These are phyloP conservation scores for Pocillopora grandis DNA, from an alignment of 92 coral and sea anemone genomes.

Conservation along the genomic window DNA sequence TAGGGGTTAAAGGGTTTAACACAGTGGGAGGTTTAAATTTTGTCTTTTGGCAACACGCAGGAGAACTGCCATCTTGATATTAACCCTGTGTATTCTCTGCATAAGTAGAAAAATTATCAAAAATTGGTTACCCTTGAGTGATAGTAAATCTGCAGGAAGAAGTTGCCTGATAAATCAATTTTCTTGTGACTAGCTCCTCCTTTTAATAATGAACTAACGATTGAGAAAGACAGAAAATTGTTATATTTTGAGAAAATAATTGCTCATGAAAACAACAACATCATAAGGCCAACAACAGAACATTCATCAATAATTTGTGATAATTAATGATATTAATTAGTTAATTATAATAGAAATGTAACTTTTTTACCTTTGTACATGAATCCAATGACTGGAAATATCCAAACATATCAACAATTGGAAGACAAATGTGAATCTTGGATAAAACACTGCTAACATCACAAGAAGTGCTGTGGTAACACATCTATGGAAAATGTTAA, in stretches of 20 bases:
- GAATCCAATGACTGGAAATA: conserved; percentile 94
- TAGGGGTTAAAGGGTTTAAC: too few species aligned
- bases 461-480: conserved; percentile 86
- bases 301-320: not conserved
- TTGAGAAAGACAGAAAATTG: not conserved
- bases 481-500: conserved; percentile 63
- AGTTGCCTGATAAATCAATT: conserved; percentile 85
- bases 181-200: conserved; percentile 97
- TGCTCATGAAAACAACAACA: too few species aligned
- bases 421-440: conserved; percentile 75
- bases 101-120: not conserved
- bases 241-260: too few species aligned
- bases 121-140: conserved; percentile 45
- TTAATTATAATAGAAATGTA: not conserved
- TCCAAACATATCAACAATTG: conserved; percentile 88
- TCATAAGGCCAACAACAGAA: too few species aligned
- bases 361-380: conserved; percentile 77
- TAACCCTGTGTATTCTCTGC: too few species aligned
- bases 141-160: conserved; percentile 83
- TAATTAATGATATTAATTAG: not conserved
- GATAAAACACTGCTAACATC: conserved; percentile 84
- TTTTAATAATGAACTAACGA: conserved; percentile 79
- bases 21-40: too few species aligned
- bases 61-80: too few species aligned
- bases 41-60: too few species aligned